Percentiles rank a stretch among this genome's conserved stretches.
phyloP scores from a whole-genome alignment of 2,888 invertebrate species.

The Nomada ruficornis region DNA sequence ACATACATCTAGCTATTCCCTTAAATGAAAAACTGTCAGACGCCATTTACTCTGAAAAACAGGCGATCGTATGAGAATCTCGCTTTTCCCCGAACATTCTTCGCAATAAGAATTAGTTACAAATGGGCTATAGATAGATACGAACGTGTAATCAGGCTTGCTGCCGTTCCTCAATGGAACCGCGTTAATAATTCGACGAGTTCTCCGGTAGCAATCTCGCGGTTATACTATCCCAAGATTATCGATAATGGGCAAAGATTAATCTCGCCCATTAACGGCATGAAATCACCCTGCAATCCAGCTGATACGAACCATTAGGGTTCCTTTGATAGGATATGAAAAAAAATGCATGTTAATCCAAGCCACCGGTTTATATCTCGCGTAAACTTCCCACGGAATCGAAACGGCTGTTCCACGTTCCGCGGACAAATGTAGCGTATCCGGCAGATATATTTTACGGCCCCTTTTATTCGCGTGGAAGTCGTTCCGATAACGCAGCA shows the following conservation, averaged over 20 bases:
- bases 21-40: not conserved
- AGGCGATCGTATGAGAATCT: not conserved
- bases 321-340: not conserved
- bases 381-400: conserved; percentile 10
- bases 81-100: not conserved
- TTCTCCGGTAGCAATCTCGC: conserved; percentile 1
- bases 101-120: not conserved
- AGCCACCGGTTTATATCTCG: not conserved
- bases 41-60: not conserved
- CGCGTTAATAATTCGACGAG: conserved; percentile 13
- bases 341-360: conserved; percentile 22
- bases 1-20: not conserved
- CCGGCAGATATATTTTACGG: conserved; percentile 10
- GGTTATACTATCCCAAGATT: conserved; percentile 1
- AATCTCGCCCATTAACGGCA: conserved; percentile 7
- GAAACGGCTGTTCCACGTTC: conserved; percentile 2
- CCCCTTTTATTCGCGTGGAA: not conserved
- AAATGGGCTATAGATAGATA: not conserved
- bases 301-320: not conserved
- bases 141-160: not conserved
- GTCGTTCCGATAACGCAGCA: not conserved
- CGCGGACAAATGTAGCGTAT: not conserved
- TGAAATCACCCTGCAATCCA: not conserved
- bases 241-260: conserved; percentile 15
- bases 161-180: not conserved